Base-by-base conservation (phyloP, 1,140 invertebrate species). In the Panulirus ornatus region DNA sequence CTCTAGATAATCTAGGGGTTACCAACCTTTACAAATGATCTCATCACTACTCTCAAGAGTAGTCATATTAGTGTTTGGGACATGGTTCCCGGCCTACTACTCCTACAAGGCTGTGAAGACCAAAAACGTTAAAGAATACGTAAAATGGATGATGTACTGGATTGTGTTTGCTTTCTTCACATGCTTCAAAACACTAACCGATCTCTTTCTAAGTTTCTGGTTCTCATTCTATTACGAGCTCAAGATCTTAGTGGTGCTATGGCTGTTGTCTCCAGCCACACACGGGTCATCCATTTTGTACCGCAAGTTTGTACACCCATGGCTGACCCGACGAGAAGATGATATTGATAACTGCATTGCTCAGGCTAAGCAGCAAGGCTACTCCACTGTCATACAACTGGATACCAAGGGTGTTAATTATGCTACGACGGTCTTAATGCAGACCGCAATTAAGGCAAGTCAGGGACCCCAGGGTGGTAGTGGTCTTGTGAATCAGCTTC, bases 71-170 rank as follows among this genome's bases (percentile, higher is more conserved):
- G 94, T 98, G 92, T 98, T 99, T 95, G 99, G 99, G 75, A 99
- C 98, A 36, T 95, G 99, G 47, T 99, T 99, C 95, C 99, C 99
- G 93, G 99, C 98, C 89, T 99, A 99, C 95, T 96, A 97, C 79
- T 99, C 98, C 76, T 99, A 99, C 94, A 99, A 99, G 95, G 98
- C 98, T 87, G 97, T 99, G 38, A 96, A 98, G 94, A 99, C 98
- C 93, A 99, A 99, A 95, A 98, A 99, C 94, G 97, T 99, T 75
- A 98, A 98, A 94, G 98, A 99, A 98, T 99, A 99, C 95, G 98
- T 99, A 92, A 99, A 99, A 97, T 99, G 99, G 99, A 99, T 99
- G 98, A 99, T 99, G 98, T 99, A 99, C 95, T 99, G 99, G 99
- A 99, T 99, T 93, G 98, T 99, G 16, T 99, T 99, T 95, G 98